phyloP scores from a whole-genome alignment of 1,140 invertebrate species.

The Pogonomyrmex californicus region DNA sequence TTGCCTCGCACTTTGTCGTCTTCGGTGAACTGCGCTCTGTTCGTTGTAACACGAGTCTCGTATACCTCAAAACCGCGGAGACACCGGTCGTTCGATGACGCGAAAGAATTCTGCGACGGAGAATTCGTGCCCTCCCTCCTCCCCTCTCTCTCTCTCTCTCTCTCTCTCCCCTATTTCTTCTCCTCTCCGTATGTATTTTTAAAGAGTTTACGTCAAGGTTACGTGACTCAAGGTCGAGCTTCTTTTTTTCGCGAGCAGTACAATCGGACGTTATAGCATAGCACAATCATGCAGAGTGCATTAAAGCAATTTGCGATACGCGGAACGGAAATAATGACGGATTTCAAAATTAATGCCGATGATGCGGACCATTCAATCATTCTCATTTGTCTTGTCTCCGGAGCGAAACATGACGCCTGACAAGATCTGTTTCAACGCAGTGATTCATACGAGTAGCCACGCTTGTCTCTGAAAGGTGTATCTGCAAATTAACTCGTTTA shows the following conservation, averaged over 20 bases:
- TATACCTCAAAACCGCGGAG: neutral
- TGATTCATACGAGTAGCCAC: slow-evolving; percentile 43
- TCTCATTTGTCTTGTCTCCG: slow-evolving; percentile 41
- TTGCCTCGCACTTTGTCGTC: slow-evolving; percentile 35
- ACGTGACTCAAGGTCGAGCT: slow-evolving; percentile 24
- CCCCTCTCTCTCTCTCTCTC: too few relatives aligned
- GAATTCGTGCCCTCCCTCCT: neutral
- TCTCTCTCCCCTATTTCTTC: neutral
- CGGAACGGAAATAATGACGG: slow-evolving; percentile 54
- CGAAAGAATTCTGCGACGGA: slow-evolving; percentile 33
- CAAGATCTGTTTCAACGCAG: slow-evolving; percentile 37
- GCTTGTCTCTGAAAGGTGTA: slow-evolving; percentile 35
- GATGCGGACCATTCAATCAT: slow-evolving; percentile 48
- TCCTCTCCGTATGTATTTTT: slow-evolving; percentile 45
- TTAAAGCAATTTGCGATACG: slow-evolving; percentile 49
- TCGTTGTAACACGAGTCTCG: slow-evolving; percentile 2
- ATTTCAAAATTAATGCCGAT: slow-evolving; percentile 53
- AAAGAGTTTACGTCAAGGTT: slow-evolving; percentile 49
- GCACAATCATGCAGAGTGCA: slow-evolving; percentile 14
- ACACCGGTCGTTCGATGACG: slow-evolving; percentile 18
- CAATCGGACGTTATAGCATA: slow-evolving; percentile 6
- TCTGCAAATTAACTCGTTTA: slow-evolving; percentile 61
- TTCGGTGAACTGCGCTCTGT: neutral
- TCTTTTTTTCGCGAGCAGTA: slow-evolving; percentile 7
- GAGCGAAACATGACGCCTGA: slow-evolving; percentile 17